A percentile compares a stretch with the other conserved stretches of the same genome.
Conservation (phyloP, 2,113 vertebrate species). For the Varanus salvator region DNA sequence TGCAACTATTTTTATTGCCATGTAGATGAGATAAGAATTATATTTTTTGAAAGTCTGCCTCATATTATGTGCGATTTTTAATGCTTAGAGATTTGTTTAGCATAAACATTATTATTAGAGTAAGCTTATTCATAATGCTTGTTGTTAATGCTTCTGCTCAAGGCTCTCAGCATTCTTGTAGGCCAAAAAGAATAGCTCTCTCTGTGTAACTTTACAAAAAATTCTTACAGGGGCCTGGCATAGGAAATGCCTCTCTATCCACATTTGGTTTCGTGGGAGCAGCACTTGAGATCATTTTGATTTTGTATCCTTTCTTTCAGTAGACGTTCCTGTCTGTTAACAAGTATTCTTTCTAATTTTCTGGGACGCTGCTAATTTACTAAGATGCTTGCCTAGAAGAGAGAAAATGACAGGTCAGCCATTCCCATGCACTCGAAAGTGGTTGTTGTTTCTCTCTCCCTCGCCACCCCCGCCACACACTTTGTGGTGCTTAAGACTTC, state of each 20-base stretch:
- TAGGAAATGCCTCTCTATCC: conserved; percentile 91
- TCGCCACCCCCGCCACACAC: not conserved
- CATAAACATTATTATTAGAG: not conserved
- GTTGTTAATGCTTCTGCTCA: not conserved
- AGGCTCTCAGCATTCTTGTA: fast-evolving
- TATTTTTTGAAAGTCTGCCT: not conserved
- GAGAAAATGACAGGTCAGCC: conserved; percentile 51
- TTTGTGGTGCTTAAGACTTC: conserved; percentile 52
- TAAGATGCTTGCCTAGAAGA: conserved; percentile 68
- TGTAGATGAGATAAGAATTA: not conserved
- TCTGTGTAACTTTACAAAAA: conserved; percentile 14
- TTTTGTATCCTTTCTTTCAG: conserved; percentile 95
- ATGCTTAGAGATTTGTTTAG: not conserved
- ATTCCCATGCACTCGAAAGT: conserved; percentile 67
- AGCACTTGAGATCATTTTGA: conserved; percentile 95
- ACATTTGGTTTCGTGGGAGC: conserved; percentile 96
- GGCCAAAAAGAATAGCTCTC: not conserved
- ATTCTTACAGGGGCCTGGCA: conserved; percentile 85
- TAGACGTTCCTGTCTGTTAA: conserved; percentile 63
- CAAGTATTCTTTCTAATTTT: conserved; percentile 67
- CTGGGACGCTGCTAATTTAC: conserved; percentile 76
- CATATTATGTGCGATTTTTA: not conserved
- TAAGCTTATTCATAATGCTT: not conserved
- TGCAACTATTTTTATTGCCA: not conserved
- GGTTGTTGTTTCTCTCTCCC: conserved; percentile 46